phyloP scores from a whole-genome alignment of 2,113 vertebrate genomes.

The rat (Rattus norvegicus) region GRCr8 NC_086023.1:73884501-73885000 shows the following conservation, averaged over 20 bases:
- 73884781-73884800: conserved; percentile 45
- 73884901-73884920: conserved; percentile 60
- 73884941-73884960: conserved; percentile 64
- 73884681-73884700: conserved; percentile 81
- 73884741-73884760: conserved; percentile 49
- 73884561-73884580: conserved; percentile 77
- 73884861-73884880: conserved; percentile 48
- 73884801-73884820: neutral
- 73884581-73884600: conserved; percentile 75
- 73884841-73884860: conserved; percentile 53
- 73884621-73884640: conserved; percentile 81
- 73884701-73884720: conserved; percentile 69
- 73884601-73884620: conserved; percentile 79
- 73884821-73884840: conserved; percentile 12
- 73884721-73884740: conserved; percentile 68
- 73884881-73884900: conserved; percentile 46
- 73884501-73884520: conserved; percentile 80
- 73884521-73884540: conserved; percentile 82
- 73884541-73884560: conserved; percentile 80
- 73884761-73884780: conserved; percentile 56
- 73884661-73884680: conserved; percentile 77
- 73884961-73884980: conserved; percentile 71
- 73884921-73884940: conserved; percentile 62
- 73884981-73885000: conserved; percentile 67
- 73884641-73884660: conserved; percentile 80